Evolutionary conservation across 2,797 vertebrate genomes (phyloP), one percentile per base, ranked within the genome.

Genomic region (Delichon dasypus): DNA sequence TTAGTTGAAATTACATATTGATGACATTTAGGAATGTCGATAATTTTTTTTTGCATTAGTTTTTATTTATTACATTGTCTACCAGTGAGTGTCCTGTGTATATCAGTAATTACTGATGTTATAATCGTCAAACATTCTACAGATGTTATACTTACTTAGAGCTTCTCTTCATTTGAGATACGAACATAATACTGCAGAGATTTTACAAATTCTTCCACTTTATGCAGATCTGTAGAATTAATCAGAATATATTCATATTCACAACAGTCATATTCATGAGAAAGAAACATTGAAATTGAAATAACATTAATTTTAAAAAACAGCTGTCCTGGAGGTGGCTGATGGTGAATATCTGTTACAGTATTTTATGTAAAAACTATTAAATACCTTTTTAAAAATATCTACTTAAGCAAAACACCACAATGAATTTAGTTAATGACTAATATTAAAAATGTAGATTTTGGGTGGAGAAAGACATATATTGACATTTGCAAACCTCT

Each of bases 281-380:
- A 86, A 93, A 82, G 64, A 94, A 62, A 53, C 66, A 42, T 21
- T 70, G 30, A 88, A 86, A 91, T 91, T 86, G 79, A 91, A 89
- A 85, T 85, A 89, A 57, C n/a, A 66, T 67, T 53, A 11, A 38
- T 86, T 78, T 88, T 42, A 60, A 81, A 88, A 86, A 78, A 1
- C 61, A 93, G 47, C 44, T 94, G 50, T 79, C 45, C 42, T 93
- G 48, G 60, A 90, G 66, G 73, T 90, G 66, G 47, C 66, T 67
- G 66, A n/a, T 2, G 0, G 19, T 86, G 64, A 85, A 19, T 93
- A 66, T 82, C 77, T 93, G 53, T 73, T 92, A 68, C 34, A 61
- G 22, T 53, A 74, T 89, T 89, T 91, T 40, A 79, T 67, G 30
- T 74, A 38, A 88, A 88, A 93, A 58, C 27, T 62, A 45, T 86